Percentiles rank a stretch among this genome's conserved stretches.
phyloP scores from a whole-genome alignment of 1,140 invertebrate species.

The Acyrthosiphon pisum region DNA sequence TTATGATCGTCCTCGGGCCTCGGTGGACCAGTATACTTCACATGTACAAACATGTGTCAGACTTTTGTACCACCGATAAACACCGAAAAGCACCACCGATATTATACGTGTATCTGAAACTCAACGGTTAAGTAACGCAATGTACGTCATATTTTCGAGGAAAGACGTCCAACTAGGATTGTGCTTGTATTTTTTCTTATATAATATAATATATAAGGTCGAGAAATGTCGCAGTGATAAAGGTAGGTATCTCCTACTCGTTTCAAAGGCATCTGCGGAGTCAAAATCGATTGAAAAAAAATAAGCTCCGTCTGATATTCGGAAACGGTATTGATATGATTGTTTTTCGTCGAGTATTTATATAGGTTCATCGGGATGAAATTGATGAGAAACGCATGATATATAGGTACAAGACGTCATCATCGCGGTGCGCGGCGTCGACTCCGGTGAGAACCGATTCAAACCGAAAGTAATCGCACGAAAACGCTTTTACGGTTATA shows the following conservation, averaged over 20 bases:
- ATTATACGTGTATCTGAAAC: no score
- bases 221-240: neutral
- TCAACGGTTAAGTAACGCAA: no score
- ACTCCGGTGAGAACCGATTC: neutral
- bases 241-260: neutral
- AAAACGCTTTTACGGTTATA: neutral
- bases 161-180: neutral
- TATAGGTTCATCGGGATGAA: neutral
- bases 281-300: neutral
- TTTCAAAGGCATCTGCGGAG: neutral
- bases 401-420: neutral
- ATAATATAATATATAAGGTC: neutral
- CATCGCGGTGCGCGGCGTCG: no score
- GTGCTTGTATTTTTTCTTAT: no score
- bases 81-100: no score
- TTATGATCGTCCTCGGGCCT: no score
- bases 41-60: no score
- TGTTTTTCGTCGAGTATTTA: neutral
- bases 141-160: neutral
- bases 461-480: neutral
- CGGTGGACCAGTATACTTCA: no score
- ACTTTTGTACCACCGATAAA: no score
- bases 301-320: neutral
- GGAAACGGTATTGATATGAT: neutral
- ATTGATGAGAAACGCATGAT: neutral